Evolutionary conservation across 2,797 vertebrate species (phyloP).

Genomic region (Steatocranus sp.): DNA sequence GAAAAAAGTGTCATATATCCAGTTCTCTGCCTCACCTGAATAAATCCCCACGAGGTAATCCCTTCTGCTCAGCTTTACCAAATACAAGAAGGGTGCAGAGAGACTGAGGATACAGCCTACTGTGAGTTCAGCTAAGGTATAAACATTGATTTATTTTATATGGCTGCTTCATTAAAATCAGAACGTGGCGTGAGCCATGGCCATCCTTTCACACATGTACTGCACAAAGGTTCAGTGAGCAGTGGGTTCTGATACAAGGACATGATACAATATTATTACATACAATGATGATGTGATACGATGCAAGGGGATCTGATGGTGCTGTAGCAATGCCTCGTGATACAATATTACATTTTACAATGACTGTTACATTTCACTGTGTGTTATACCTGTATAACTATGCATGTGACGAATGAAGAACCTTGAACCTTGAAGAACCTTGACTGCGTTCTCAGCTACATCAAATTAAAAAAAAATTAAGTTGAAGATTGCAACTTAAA

Average conservation of each 20-base stretch:
- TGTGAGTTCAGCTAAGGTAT: not conserved
- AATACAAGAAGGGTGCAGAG: not conserved
- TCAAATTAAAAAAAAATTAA: rapidly evolving
- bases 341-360: not conserved
- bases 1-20: not conserved
- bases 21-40: not conserved
- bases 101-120: not conserved
- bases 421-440: not conserved
- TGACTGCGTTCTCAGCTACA: not conserved
- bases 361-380: not conserved
- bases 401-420: rapidly evolving
- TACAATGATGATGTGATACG: not conserved
- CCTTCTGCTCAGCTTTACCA: not conserved
- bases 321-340: not conserved
- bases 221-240: not conserved
- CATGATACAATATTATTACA: not conserved
- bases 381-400: not conserved
- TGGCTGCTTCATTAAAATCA: not conserved
- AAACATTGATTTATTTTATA: not conserved
- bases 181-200: not conserved
- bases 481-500: not conserved
- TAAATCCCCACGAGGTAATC: not conserved
- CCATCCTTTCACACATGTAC: not conserved
- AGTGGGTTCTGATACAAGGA: not conserved
- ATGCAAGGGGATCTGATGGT: not conserved